phyloP scores from a whole-genome alignment of 1,140 invertebrate genomes.

The Homalodisca vitripennis region DNA sequence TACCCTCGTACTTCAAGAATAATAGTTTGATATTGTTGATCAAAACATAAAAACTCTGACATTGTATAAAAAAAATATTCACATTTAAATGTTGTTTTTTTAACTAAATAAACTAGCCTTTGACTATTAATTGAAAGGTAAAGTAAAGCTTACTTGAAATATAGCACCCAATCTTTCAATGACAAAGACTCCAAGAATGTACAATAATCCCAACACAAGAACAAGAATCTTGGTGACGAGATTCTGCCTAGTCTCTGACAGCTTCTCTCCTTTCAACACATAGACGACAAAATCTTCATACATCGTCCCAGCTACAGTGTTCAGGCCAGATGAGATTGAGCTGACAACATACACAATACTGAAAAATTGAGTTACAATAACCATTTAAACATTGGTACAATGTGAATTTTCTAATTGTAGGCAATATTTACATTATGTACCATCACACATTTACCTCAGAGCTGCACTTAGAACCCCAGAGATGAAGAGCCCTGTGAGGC shows the following conservation, averaged over 20 bases:
- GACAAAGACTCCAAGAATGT: background rate
- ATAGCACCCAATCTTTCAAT: background rate
- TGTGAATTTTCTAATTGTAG: background rate
- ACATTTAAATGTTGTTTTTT: too few species aligned
- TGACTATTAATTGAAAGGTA: too few species aligned
- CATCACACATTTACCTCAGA: constrained; percentile 51
- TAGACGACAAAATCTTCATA: background rate
- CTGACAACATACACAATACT: background rate
- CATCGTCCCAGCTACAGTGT: background rate
- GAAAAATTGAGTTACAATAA: too few species aligned
- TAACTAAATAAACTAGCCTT: too few species aligned
- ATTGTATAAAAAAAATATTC: too few species aligned
- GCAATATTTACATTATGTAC: background rate
- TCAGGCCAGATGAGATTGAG: background rate
- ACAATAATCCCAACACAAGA: background rate
- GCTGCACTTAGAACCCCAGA: constrained; percentile 68
- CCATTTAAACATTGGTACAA: background rate
- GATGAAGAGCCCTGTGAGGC: constrained; percentile 65
- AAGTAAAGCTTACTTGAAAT: background rate
- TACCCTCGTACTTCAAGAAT: too few species aligned
- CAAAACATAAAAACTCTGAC: too few species aligned
- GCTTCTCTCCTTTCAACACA: background rate
- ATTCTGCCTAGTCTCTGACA: background rate
- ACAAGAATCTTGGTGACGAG: background rate
- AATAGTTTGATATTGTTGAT: too few species aligned